Conservation (phyloP, 2,113 vertebrate genomes). For the Columba livia region DNA sequence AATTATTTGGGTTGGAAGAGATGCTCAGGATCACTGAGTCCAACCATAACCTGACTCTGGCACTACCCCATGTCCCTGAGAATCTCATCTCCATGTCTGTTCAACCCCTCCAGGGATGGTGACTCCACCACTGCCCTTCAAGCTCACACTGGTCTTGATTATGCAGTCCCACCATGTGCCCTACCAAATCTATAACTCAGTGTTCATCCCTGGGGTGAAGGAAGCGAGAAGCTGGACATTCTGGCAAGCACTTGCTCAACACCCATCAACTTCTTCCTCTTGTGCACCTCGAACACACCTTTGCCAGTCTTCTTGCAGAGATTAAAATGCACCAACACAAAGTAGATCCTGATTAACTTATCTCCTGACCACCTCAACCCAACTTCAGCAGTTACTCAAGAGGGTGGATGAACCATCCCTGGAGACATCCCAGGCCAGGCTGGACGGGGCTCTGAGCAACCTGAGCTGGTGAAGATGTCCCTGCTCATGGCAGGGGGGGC, state of each 20-base stretch:
- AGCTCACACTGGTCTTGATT: background rate
- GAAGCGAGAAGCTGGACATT: accelerated
- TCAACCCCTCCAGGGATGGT: no score
- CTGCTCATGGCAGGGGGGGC: background rate
- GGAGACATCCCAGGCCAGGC: background rate
- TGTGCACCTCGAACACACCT: background rate
- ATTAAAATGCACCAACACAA: background rate
- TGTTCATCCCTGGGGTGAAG: background rate
- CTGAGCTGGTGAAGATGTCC: background rate
- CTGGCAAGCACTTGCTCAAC: accelerated
- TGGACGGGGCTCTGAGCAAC: background rate
- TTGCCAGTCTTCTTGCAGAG: background rate
- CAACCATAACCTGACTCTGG: no score
- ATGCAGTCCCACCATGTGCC: background rate
- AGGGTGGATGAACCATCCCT: background rate
- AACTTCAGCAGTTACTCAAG: background rate
- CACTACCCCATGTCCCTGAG: no score
- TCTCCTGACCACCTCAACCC: background rate
- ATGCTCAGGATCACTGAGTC: no score
- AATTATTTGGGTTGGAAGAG: no score
- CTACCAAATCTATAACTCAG: accelerated
- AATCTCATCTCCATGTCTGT: no score
- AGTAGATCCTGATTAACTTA: accelerated
- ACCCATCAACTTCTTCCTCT: background rate
- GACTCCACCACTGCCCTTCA: background rate